Conservation (phyloP, 23 tunicate species). For the Pegea sp. region DNA sequence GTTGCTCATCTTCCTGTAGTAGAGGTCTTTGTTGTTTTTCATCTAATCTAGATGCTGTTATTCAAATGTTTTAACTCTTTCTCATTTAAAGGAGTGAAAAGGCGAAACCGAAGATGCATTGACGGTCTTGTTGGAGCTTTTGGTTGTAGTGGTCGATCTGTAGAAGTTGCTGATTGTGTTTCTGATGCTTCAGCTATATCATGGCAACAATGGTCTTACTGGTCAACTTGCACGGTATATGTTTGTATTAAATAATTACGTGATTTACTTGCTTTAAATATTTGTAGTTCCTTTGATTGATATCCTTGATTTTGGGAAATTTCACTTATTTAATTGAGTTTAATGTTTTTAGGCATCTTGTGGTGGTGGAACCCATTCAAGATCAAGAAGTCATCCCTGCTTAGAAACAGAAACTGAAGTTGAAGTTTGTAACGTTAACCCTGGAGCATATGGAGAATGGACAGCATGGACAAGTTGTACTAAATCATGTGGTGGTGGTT, state of each 20-base stretch:
- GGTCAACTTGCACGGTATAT: slow-evolving; percentile 39
- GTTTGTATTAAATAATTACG: too few relatives aligned
- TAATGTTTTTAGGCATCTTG: slow-evolving; percentile 32
- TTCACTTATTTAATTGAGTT: too few relatives aligned
- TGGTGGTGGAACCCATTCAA: slow-evolving; percentile 37
- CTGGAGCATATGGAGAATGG: slow-evolving; percentile 10
- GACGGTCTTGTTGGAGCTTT: slow-evolving; percentile 10
- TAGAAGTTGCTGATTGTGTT: slow-evolving; percentile 7
- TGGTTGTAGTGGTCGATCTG: slow-evolving; percentile 9
- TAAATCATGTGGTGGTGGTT: slow-evolving; percentile 60
- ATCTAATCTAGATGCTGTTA: too few relatives aligned
- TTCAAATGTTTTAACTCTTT: too few relatives aligned
- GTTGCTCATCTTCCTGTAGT: slow-evolving; percentile 28
- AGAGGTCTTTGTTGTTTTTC: too few relatives aligned
- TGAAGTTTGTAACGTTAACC: slow-evolving; percentile 9
- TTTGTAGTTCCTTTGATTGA: too few relatives aligned
- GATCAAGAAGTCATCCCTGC: slow-evolving; percentile 65
- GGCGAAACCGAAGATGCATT: slow-evolving; percentile 16
- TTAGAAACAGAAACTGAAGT: slow-evolving; percentile 7
- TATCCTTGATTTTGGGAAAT: too few relatives aligned
- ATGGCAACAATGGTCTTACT: slow-evolving; percentile 37
- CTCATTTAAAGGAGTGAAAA: too few relatives aligned
- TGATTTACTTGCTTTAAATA: too few relatives aligned
- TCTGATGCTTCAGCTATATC: slow-evolving; percentile 1
- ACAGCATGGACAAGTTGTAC: slow-evolving; percentile 7